Conservation (phyloP, 53 echinoderm and acorn worm species). For the Echinarachnius parma region DNA sequence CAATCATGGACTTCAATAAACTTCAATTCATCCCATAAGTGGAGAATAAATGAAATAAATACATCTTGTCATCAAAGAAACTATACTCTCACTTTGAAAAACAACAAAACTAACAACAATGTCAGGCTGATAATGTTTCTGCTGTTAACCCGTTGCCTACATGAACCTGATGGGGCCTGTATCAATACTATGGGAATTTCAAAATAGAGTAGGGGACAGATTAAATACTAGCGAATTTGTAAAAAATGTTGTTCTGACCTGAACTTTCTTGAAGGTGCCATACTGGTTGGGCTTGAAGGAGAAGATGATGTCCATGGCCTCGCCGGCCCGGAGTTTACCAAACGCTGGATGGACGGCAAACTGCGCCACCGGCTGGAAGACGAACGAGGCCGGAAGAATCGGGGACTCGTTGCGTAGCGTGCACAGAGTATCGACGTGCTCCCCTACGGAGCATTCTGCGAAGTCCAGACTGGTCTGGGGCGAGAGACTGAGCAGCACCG, state of each 20-base stretch:
- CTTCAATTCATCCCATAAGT: no score
- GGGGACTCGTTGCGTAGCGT: constrained; percentile 80
- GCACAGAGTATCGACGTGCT: constrained; percentile 87
- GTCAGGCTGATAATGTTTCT: no score
- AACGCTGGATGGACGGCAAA: constrained; percentile 73
- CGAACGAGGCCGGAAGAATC: constrained; percentile 75
- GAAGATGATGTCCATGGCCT: constrained; percentile 84
- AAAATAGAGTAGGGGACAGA: no score
- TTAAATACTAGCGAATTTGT: no score
- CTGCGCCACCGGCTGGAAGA: constrained; percentile 87
- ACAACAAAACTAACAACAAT: no score
- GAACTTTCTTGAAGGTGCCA: constrained; percentile 72
- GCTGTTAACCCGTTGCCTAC: no score
- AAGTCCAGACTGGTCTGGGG: constrained; percentile 88
- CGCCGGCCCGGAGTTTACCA: constrained; percentile 81
- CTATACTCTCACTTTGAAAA: no score
- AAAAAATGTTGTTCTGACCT: constrained; percentile 24
- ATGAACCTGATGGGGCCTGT: no score
- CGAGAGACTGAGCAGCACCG: constrained; percentile 77
- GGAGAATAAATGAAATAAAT: no score
- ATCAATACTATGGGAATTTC: no score
- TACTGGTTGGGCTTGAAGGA: constrained; percentile 99
- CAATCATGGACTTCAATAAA: no score
- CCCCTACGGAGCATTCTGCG: constrained; percentile 77
- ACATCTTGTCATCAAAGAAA: no score